Conservation (phyloP, 2,888 invertebrate species). For the Heliconius cydno region DNA sequence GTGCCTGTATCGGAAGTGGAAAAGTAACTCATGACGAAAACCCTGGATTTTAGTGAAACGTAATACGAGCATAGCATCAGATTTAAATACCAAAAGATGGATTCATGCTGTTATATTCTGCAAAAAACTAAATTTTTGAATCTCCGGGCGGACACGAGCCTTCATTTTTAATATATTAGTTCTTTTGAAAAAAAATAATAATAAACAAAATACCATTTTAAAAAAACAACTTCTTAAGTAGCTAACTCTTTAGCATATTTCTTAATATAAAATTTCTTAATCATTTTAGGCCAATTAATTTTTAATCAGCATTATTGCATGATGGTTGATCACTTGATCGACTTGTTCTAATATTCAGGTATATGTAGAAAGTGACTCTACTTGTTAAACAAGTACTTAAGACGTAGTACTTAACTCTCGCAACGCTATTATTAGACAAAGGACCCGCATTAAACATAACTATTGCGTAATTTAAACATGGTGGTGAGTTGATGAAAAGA, state of each 20-base stretch:
- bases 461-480: conserved; percentile 68
- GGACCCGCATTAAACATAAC: conserved; percentile 48
- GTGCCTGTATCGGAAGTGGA: background rate
- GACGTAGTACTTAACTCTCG: conserved; percentile 45
- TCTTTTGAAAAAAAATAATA: too few species aligned
- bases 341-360: conserved; percentile 38
- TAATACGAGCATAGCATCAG: background rate
- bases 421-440: conserved; percentile 38
- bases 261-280: conserved; percentile 25
- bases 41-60: background rate
- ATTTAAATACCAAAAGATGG: background rate
- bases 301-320: conserved; percentile 28
- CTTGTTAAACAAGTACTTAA: conserved; percentile 54
- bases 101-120: background rate
- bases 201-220: too few species aligned
- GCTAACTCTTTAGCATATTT: conserved; percentile 19
- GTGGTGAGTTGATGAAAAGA: conserved; percentile 44
- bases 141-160: too few species aligned
- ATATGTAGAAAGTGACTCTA: conserved; percentile 41
- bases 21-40: background rate
- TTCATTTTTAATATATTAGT: too few species aligned
- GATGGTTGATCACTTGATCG: conserved; percentile 30
- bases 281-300: conserved; percentile 25
- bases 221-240: too few species aligned
- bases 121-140: background rate